Conservation (phyloP, 2,888 invertebrate genomes). For the Cephus runcator region DNA sequence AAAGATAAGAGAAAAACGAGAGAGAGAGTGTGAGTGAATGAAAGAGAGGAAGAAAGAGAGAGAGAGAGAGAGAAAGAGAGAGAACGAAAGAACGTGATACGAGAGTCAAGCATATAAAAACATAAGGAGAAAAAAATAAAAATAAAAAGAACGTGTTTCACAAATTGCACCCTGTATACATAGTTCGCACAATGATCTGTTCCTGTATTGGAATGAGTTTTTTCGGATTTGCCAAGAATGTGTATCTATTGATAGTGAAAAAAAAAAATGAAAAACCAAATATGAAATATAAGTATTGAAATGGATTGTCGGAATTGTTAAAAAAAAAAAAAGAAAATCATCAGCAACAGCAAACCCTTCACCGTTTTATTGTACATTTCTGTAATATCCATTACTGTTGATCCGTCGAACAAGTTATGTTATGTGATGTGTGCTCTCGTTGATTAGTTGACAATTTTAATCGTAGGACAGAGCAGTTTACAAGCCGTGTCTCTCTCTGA, state of each 20-base stretch:
- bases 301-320: slow-evolving; percentile 26
- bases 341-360: slow-evolving; percentile 11
- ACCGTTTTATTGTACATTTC: not conserved
- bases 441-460: not conserved
- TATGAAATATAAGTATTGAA: slow-evolving; percentile 34
- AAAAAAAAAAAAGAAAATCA: slow-evolving; percentile 32
- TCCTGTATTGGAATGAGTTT: slow-evolving; percentile 60
- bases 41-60: not conserved
- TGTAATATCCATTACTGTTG: not conserved
- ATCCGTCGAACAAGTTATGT: not conserved
- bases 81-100: slow-evolving; percentile 8
- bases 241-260: slow-evolving; percentile 27
- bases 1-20: not conserved
- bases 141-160: slow-evolving; percentile 28
- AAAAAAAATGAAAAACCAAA: slow-evolving; percentile 30
- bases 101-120: not conserved
- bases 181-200: slow-evolving; percentile 62
- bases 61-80: not conserved
- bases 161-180: slow-evolving; percentile 59
- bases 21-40: not conserved
- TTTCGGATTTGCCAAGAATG: slow-evolving; percentile 58
- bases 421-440: not conserved
- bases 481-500: not conserved
- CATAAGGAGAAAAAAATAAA: not conserved
- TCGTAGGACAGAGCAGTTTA: not conserved